Evolutionary conservation across 2,888 invertebrate genomes (phyloP), one percentile per base, ranked within the genome.

Genomic region (Seira musarum): DNA sequence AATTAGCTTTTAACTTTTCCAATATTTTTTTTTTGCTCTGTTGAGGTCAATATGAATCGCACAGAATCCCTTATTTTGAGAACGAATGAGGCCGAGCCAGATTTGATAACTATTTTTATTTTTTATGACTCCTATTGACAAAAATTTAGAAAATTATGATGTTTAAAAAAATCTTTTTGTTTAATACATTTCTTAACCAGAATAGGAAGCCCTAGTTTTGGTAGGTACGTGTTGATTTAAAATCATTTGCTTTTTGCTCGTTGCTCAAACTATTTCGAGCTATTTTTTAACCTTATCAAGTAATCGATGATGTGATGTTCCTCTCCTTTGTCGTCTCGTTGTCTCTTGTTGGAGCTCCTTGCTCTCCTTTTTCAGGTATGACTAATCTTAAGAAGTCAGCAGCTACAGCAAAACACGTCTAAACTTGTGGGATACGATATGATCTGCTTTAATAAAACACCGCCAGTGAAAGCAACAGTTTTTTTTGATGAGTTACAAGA

Each of bases 321-420:
- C 60, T 60, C 60, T 60, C 60, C 53, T 60, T 60, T 60, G 60
- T 60, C 60, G 60, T 60, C 60, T 60, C 5, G 21, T 2, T 21
- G 60, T 60, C 60, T 60, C 60, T 10, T 60, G 60, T 21, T 22
- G 60, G 60, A 15, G 60, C 60, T 60, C 21, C 60, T 19, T 21
- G 19, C 60, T 19, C 60, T 60, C 60, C 60, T 60, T 60, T 60
- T 60, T 60, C 60, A 60, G 60, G 60, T 60, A 60, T 60, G 60
- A 60, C 21, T 60, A 60, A 60, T 19, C 21, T 21, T 30, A 5
- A 30, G 30, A 30, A 30, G 30, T 8, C 30, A 30, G 8, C 2
- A 30, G 30, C 8, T n/a, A n/a, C 15, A 53, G 53, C 13, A 15
- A 53, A 53, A 53, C 60, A 21, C 60, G 60, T 60, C 60, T n/a